Base-by-base conservation (phyloP, 1,140 invertebrate species). In the Drosophila pallidifrons region DNA sequence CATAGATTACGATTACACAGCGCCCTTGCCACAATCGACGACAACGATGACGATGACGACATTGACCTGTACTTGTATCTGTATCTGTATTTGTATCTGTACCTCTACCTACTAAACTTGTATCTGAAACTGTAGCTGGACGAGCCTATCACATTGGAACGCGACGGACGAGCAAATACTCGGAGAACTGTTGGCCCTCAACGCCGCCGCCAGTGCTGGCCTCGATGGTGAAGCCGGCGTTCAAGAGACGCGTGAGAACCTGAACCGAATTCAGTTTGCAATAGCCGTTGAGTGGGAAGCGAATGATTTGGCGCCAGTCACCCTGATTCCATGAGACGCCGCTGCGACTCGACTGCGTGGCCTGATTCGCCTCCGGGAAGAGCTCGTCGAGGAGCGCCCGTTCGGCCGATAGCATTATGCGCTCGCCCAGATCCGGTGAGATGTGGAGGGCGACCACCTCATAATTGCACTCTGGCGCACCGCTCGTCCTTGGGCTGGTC, bases 251-350 rank as follows among this genome's bases (percentile, higher is more conserved):
- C 70, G 96, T 96, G 73, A 98, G 96, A 30, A 97, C 97, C 93
- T 98, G 97, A 41, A 98, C 95, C 10, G 97, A 98, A 92, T 98
- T 98, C 25, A 98, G 93, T 91, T 98, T 98, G 93, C 97, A 98
- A 92, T 97, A 98, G 70, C 97, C 97, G 92, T 98, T 98, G 8
- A 98, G 93, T 1, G 97, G 97, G 91, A 98, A 98, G 47, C 98
- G 94, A 58, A 98, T 97, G 7, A 98, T 96, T 93, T 97, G 96
- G 38, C 96, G 94, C 45, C 95, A 95, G 93, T 98, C 97, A 72
- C 96, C 95, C 79, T 97, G 95, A 82, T 97, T 97, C 96, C 97
- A 98, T 15, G 96, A 95, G 28, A 96, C 96, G 25, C 96, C 96
- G 30, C 96, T 96, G 30, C 97, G 93, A 6, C 95, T 95, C 86